Base-by-base conservation (phyloP, 2,888 invertebrate species). In the Hypsopygia costalis region DNA sequence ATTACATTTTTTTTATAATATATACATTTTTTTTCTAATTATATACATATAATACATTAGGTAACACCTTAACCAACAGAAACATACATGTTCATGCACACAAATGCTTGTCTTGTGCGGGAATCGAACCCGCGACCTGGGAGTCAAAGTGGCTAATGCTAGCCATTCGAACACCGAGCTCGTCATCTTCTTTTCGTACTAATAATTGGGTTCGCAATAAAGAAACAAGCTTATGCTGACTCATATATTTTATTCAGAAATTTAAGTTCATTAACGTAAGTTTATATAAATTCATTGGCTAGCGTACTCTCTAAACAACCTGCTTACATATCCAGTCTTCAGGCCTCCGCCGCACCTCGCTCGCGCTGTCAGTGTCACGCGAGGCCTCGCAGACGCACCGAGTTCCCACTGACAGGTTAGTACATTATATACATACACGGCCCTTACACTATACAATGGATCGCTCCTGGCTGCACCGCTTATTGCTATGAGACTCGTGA, bases 271-370 rank as follows among this genome's bases (percentile, higher is more conserved):
- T 72, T 77, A 80, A 79, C 69, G 66, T 74, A 73, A 77, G 52
- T 67, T 73, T 66, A 70, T 74, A 79, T 81, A 81, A 81, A 81
- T 79, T 80, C 77, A 76, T 79, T 68, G 63, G 53, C 74, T 79
- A 81, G 78, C 80, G 73, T 76, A 66, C 70, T 56, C 57, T 68
- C 72, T 79, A 79, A 70, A 75, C 78, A 74, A 80, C 79, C 77
- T 75, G 79, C 74, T 69, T 70, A 70, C 76, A 67, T 64, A 69
- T 69, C 78, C 78, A 76, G 80, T 70, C 75, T 69, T 63, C 55
- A 50, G 49, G 50, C 43, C 55, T 11, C 29, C 25, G 29, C 34
- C 36, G 29, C 16, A 4, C 35, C 6, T 6, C 25, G 25, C n/a
- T 16, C 16, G 16, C 16, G 16, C 16, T 4, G 16, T 16, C 4